Evolutionary conservation across 2,888 invertebrate species (phyloP).

Genomic region (Thymelicus sylvestris): DNA sequence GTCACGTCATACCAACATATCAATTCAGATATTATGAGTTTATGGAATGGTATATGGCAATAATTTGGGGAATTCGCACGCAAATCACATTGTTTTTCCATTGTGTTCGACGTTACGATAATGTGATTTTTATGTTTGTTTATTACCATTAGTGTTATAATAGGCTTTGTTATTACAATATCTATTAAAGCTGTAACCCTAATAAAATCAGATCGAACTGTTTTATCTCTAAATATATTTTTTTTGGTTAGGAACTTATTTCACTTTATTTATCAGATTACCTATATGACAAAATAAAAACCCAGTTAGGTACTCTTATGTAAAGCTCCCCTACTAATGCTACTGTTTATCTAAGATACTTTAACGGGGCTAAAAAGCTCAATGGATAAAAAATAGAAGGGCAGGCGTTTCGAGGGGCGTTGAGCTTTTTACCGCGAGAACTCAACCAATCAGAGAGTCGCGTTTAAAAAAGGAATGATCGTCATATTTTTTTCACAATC

Average conservation of each 20-base stretch:
- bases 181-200: not conserved
- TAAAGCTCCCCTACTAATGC: slow-evolving; percentile 17
- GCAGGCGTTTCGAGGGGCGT: slow-evolving; percentile 67
- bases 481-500: slow-evolving; percentile 50
- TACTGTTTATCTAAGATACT: slow-evolving; percentile 22
- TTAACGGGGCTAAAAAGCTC: slow-evolving; percentile 49
- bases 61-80: slow-evolving; percentile 62
- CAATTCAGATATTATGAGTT: slow-evolving; percentile 54
- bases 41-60: slow-evolving; percentile 62
- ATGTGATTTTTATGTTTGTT: slow-evolving; percentile 70
- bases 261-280: not conserved
- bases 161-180: slow-evolving; percentile 21
- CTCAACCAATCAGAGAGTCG: slow-evolving; percentile 64
- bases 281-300: not conserved
- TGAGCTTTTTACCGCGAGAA: slow-evolving; percentile 65
- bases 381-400: slow-evolving; percentile 56
- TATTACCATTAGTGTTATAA: slow-evolving; percentile 46
- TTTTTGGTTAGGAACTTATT: too few relatives aligned
- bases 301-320: not conserved
- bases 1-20: slow-evolving; percentile 49
- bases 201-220: not conserved
- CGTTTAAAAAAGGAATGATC: slow-evolving; percentile 66
- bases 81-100: slow-evolving; percentile 73
- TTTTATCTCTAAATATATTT: not conserved
- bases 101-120: slow-evolving; percentile 57